phyloP scores from a whole-genome alignment of 2,113 vertebrate species.

The Apodemus sylvaticus region DNA sequence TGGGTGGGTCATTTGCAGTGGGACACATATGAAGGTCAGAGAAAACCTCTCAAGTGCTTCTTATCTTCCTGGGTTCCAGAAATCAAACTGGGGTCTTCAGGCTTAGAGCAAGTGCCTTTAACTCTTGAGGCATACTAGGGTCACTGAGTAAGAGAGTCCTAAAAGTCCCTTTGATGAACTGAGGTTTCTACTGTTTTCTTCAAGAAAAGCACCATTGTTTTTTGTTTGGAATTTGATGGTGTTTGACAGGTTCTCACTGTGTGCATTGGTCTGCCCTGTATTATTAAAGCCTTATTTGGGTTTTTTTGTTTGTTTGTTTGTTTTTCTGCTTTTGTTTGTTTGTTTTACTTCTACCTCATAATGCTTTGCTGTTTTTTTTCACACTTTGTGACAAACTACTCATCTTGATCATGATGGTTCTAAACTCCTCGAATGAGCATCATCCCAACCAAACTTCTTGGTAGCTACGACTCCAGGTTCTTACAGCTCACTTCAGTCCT shows the following conservation, averaged over 20 bases:
- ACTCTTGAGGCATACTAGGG: too few species aligned
- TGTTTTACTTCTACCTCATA: too few species aligned
- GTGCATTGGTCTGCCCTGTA: neutral
- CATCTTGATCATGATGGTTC: neutral
- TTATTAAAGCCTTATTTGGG: neutral
- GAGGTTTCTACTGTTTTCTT: neutral
- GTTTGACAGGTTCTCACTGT: neutral
- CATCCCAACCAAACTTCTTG: neutral
- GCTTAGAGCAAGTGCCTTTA: too few species aligned
- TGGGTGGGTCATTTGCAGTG: too few species aligned
- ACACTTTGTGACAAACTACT: neutral
- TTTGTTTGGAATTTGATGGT: neutral
- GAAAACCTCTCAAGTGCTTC: too few species aligned
- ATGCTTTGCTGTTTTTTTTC: neutral
- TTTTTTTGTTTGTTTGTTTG: too few species aligned
- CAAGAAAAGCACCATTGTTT: neutral
- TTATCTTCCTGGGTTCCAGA: too few species aligned
- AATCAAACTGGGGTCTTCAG: too few species aligned
- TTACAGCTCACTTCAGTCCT: too few species aligned
- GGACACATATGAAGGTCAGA: too few species aligned
- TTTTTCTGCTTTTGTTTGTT: too few species aligned
- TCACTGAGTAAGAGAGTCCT: too few species aligned
- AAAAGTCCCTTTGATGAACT: neutral
- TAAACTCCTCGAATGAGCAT: neutral
- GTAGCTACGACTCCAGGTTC: neutral